Base-by-base conservation (phyloP, 2,888 invertebrate genomes). In the Drosophila yooni region DNA sequence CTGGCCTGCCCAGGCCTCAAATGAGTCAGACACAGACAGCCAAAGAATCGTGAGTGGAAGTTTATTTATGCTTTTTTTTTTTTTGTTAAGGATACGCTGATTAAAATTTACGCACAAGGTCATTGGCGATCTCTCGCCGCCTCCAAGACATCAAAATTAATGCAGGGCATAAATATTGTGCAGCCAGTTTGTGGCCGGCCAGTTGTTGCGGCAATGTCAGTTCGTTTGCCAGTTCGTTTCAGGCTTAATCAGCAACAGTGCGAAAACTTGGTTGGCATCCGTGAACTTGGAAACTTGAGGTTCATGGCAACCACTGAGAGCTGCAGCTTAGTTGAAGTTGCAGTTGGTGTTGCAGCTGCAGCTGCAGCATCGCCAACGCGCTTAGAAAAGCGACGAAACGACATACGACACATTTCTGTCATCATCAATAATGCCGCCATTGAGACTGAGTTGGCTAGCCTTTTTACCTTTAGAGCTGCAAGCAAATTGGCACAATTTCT, bases 391-490 rank as follows among this genome's bases (percentile, higher is more conserved):
- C 66, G 54, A 61, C 64, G 43, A 76, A 79, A 58, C 65, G 56
- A 72, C 60, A 58, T 50, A 79, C 79, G 86, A 88, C 91, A 90
- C 81, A 88, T 91, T 88, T 90, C 84, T 89, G 89, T 88, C 89
- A 90, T 84, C 84, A 91, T 89, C 91, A 90, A 89, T 91, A 91
- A 90, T 81, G 82, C 90, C 90, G 90, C 76, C 82, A 75, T 76
- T 29, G 43, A 73, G 78, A 71, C 66, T 63, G 56, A 43, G 54
- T 60, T 57, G 56, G 63, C 40, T 51, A 62, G 70, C 64, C 62
- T 73, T 85, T 62, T 61, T 65, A 66, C 66, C 73, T 67, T 72
- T 52, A 62, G 56, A 27, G 75, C 69, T 70, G 70, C 71, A 68
- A 85, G 77, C 85, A 87, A 87, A 87, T 87, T 89, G 88, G 88